Evolutionary conservation across 2,888 invertebrate species (phyloP), one percentile per base, ranked within the genome.

Genomic region (Drepana falcataria): DNA sequence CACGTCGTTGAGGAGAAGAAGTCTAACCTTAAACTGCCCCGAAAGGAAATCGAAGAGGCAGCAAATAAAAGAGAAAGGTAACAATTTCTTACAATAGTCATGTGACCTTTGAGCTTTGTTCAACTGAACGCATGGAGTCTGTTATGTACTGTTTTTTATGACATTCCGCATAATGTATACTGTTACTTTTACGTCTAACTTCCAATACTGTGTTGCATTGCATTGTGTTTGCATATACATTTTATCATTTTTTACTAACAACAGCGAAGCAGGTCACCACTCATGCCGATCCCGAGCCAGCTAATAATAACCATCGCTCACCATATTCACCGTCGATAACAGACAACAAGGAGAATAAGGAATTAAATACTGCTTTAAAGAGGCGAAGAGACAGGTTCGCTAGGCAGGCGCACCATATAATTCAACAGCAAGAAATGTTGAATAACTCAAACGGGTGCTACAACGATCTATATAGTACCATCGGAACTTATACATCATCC

Each of bases 301-400:
- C 79, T 67, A 65, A 69, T 53, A 78, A 71, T 67, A 75, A 71
- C 58, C 63, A 71, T 37, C 79, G 80, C 57, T 57, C 77, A 48
- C 63, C 67, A 54, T 81, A 73, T 57, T 63, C 82, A 58, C 82
- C 87, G 2, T 67, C 83, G 1, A 76, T 86, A 49, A 64, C 78
- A 59, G 85, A 87, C 47, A 81, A 80, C 54, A 87, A 85, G 57
- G 89, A 90, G 49, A 85, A 81, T 71, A 95, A 94, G 73, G 97
- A 96, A 68, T 94, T 97, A 37, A 96, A 95, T 37, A 95, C 97
- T 49, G 96, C 95, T 53, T 88, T 97, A 60, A 92, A 95, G 69
- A 93, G 96, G 68, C 92, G 97, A 59, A 92, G 96, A 59, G 96
- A 97, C 75, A 93, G 97, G 61, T 96, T 95, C 49, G 96, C 96